phyloP scores from a whole-genome alignment of 2,888 invertebrate species.

The Lysandra coridon region DNA sequence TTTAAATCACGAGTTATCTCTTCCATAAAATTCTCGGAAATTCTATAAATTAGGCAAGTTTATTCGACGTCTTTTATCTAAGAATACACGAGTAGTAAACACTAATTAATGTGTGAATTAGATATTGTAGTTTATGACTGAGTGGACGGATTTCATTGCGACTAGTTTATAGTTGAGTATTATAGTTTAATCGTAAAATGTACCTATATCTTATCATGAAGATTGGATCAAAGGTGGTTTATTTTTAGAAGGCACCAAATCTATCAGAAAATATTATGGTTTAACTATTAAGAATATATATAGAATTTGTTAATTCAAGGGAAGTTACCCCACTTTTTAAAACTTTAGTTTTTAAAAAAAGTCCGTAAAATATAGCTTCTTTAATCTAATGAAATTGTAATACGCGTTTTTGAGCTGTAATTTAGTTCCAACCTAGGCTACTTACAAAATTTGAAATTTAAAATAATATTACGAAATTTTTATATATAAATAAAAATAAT shows the following conservation, averaged over 20 bases:
- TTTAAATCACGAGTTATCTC: slow-evolving; percentile 6
- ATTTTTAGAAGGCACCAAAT: not conserved
- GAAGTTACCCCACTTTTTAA: no score
- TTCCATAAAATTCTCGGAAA: slow-evolving; percentile 24
- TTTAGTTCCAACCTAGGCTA: no score
- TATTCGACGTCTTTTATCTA: slow-evolving; percentile 5
- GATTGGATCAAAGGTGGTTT: slow-evolving; percentile 7
- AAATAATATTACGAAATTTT: no score
- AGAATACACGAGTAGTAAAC: slow-evolving; percentile 22
- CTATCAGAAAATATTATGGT: not conserved
- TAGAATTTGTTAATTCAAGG: no score
- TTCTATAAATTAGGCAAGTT: slow-evolving; percentile 12
- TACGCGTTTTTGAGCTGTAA: no score
- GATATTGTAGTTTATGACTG: slow-evolving; percentile 19
- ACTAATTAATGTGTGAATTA: slow-evolving; percentile 13
- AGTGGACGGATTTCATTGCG: slow-evolving; percentile 26
- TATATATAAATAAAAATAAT: no score
- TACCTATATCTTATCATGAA: not conserved
- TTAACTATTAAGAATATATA: no score
- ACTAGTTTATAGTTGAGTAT: not conserved
- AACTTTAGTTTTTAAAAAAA: no score
- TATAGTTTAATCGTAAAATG: slow-evolving; percentile 16
- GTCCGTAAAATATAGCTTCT: no score
- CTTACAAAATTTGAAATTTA: no score
- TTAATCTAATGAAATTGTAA: no score